Evolutionary conservation across 2,113 vertebrate genomes (phyloP).

Genomic region (Bubalus kerabau): DNA sequence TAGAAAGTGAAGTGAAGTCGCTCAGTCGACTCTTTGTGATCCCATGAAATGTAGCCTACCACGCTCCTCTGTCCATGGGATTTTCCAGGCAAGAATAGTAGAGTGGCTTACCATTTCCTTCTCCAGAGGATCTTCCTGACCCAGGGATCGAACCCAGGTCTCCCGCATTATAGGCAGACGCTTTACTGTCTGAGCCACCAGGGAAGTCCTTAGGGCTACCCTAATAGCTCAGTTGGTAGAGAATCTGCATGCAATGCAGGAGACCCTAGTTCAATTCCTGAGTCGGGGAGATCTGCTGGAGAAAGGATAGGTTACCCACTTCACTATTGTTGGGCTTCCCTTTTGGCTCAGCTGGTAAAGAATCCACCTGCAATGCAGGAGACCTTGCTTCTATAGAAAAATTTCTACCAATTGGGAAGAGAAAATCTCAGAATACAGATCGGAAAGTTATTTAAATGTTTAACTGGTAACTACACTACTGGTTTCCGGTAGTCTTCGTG

Average conservation of each 20-base stretch:
- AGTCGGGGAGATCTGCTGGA: not conserved
- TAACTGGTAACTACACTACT: too few species aligned
- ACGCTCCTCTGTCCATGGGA: not conserved
- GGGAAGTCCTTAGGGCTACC: not conserved
- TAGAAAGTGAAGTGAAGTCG: not conserved
- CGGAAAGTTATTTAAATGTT: not conserved
- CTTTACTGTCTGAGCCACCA: not conserved
- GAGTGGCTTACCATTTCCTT: not conserved
- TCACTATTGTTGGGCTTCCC: not conserved
- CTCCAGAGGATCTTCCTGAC: not conserved
- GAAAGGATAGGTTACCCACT: not conserved
- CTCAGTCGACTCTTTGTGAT: not conserved
- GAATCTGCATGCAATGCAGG: not conserved
- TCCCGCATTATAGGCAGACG: not conserved
- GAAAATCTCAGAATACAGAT: not conserved
- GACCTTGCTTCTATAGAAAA: not conserved
- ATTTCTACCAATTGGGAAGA: not conserved
- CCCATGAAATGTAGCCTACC: not conserved
- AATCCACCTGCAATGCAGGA: not conserved
- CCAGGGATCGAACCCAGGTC: not conserved
- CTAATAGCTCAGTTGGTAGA: not conserved
- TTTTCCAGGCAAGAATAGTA: not conserved
- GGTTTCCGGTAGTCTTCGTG: not conserved
- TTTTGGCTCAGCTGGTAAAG: not conserved
- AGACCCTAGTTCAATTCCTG: not conserved